A percentile compares a stretch with the other conserved stretches of the same genome.
Conservation (phyloP, 1,140 invertebrate genomes). For the Anastrepha ludens region DNA sequence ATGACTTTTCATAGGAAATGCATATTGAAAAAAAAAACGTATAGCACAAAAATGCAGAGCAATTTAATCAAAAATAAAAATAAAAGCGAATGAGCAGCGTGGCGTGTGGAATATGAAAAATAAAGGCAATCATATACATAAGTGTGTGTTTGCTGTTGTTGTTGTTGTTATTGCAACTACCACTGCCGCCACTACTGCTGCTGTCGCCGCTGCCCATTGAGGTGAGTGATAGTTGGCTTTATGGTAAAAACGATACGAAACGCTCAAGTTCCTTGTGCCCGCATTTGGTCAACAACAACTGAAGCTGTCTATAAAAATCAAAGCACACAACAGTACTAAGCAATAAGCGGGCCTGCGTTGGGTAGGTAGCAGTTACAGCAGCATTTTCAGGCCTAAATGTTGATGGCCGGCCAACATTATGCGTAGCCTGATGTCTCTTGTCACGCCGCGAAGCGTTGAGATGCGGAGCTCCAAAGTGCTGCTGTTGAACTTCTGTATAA, state of each 20-base stretch:
- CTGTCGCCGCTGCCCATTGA: not conserved
- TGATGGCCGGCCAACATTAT: not conserved
- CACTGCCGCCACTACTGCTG: not conserved
- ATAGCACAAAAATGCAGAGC: constrained; percentile 1
- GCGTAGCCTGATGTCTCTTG: not conserved
- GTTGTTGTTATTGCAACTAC: not conserved
- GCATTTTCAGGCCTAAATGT: not conserved
- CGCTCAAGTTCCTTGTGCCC: constrained; percentile 68
- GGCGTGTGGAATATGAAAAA: constrained; percentile 56
- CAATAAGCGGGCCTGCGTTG: not conserved
- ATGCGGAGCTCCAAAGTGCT: not conserved
- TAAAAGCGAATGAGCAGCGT: constrained; percentile 57
- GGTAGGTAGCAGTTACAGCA: not conserved
- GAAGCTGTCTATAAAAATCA: not conserved
- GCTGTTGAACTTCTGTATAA: constrained; percentile 6
- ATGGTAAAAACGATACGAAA: constrained; percentile 34
- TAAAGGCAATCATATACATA: not conserved
- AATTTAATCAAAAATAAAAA: constrained; percentile 50
- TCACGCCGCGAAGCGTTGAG: constrained; percentile 4
- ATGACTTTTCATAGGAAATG: constrained; percentile 23
- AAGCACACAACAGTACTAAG: not conserved
- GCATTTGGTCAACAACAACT: constrained; percentile 60
- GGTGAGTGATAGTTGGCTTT: constrained; percentile 24
- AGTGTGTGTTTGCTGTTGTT: not conserved
- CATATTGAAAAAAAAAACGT: constrained; percentile 6